These are phyloP conservation scores for Paracentrotus lividus DNA, from an alignment of 53 echinoderm and acorn worm species.

Conservation along the genomic window DNA sequence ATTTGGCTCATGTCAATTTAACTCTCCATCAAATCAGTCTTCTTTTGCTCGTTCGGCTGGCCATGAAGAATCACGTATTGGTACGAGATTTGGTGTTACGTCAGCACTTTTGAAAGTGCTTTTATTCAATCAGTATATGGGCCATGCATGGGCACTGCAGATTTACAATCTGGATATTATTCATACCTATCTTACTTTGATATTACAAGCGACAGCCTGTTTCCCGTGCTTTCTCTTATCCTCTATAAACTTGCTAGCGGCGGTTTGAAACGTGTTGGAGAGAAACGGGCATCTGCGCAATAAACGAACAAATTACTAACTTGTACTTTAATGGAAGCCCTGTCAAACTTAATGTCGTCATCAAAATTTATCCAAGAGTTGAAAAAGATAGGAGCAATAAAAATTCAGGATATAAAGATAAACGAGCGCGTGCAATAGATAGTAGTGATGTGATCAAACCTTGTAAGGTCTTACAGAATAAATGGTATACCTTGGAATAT, in stretches of 20 bases:
- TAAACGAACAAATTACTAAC: conserved; percentile 52
- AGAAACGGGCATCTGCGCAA: background rate
- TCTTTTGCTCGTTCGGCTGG: background rate
- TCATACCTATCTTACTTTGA: conserved; percentile 21
- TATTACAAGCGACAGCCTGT: conserved; percentile 53
- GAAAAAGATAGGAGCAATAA: background rate
- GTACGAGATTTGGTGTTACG: conserved; percentile 5
- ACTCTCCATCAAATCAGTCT: background rate
- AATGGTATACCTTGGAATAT: background rate
- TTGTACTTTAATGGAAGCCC: conserved; percentile 55
- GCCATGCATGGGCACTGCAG: conserved; percentile 7
- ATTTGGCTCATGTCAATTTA: background rate
- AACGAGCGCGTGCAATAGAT: conserved; percentile 18
- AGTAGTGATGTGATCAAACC: background rate
- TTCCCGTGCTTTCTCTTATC: background rate
- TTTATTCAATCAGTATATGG: conserved; percentile 25
- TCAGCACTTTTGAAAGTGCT: conserved; percentile 15
- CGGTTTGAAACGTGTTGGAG: conserved; percentile 48
- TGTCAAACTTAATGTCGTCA: conserved; percentile 55
- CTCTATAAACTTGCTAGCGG: conserved; percentile 17
- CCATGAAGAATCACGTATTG: background rate
- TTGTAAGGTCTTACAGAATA: background rate
- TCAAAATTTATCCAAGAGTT: conserved; percentile 51
- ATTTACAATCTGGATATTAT: conserved; percentile 34
- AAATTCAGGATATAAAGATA: background rate